Evolutionary conservation across 2,888 invertebrate species (phyloP).

Genomic region (Drosophila monieri): DNA sequence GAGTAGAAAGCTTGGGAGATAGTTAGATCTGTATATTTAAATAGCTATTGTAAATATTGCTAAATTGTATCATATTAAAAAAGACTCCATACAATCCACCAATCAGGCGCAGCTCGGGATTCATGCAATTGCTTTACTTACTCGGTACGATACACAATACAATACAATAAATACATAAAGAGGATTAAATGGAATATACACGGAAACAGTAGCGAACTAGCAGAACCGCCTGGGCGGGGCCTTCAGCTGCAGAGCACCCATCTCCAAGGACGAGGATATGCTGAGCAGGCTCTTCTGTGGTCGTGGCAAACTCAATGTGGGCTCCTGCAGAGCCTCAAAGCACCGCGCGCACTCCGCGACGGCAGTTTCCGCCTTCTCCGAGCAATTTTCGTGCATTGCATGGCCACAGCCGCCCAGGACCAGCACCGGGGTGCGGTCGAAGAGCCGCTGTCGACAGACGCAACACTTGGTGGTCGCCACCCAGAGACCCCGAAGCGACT

Average conservation of each 20-base stretch:
- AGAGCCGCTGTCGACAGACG: constrained; percentile 81
- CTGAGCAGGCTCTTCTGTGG: constrained; percentile 67
- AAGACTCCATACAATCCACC: not conserved
- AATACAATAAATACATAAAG: constrained; percentile 36
- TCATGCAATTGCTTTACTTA: constrained; percentile 49
- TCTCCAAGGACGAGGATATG: constrained; percentile 42
- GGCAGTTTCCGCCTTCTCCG: constrained; percentile 29
- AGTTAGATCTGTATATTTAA: constrained; percentile 18
- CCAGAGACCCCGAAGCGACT: constrained; percentile 81
- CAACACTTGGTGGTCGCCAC: constrained; percentile 82
- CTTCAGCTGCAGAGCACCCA: constrained; percentile 81
- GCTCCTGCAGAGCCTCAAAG: constrained; percentile 41
- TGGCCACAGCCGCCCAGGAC: constrained; percentile 82
- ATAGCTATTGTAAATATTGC: constrained; percentile 10
- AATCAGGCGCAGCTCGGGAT: not conserved
- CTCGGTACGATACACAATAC: constrained; percentile 26
- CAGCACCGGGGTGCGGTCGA: constrained; percentile 78
- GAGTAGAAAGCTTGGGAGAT: not conserved
- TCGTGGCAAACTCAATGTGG: constrained; percentile 71
- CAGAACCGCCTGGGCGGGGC: constrained; percentile 83
- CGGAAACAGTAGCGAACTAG: constrained; percentile 31
- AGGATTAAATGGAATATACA: constrained; percentile 42
- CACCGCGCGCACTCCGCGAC: constrained; percentile 80
- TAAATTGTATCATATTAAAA: not conserved
- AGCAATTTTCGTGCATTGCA: constrained; percentile 81